phyloP scores from a whole-genome alignment of 2,888 invertebrate species.

The Caenorhabditis afra region DNA sequence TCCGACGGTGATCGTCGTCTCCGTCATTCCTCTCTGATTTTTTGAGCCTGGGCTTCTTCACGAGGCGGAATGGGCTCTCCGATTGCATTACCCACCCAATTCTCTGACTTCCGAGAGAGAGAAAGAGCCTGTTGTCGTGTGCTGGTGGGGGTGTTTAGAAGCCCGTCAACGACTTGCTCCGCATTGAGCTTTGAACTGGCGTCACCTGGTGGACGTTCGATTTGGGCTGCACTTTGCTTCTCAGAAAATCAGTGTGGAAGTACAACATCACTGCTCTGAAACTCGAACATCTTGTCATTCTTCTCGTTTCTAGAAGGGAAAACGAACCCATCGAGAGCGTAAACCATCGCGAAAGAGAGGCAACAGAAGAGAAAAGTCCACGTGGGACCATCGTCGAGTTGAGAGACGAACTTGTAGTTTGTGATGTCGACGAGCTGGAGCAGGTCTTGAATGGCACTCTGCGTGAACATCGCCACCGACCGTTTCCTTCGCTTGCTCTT shows the following conservation, averaged over 20 bases:
- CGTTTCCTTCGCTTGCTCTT: slow-evolving; percentile 12
- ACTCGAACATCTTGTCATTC: no score
- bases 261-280: slow-evolving; percentile 36
- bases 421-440: slow-evolving; percentile 38
- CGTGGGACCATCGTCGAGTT: slow-evolving; percentile 33
- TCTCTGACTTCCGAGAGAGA: background rate
- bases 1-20: background rate
- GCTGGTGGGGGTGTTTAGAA: no score
- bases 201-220: no score
- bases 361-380: slow-evolving; percentile 37
- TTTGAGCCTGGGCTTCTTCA: background rate
- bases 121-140: no score
- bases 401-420: slow-evolving; percentile 12
- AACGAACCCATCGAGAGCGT: slow-evolving; percentile 33
- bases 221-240: no score
- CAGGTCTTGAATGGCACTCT: slow-evolving; percentile 43
- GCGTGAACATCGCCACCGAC: slow-evolving; percentile 32
- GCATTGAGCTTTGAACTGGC: no score
- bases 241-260: no score
- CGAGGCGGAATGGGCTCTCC: background rate
- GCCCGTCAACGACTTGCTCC: no score
- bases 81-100: background rate
- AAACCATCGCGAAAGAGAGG: slow-evolving; percentile 29
- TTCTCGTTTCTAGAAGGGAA: background rate
- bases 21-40: slow-evolving; percentile 1